A percentile compares a stretch with the other conserved stretches of the same genome.
Conservation (phyloP, 1,140 invertebrate genomes). For the Drosophila sucinea region DNA sequence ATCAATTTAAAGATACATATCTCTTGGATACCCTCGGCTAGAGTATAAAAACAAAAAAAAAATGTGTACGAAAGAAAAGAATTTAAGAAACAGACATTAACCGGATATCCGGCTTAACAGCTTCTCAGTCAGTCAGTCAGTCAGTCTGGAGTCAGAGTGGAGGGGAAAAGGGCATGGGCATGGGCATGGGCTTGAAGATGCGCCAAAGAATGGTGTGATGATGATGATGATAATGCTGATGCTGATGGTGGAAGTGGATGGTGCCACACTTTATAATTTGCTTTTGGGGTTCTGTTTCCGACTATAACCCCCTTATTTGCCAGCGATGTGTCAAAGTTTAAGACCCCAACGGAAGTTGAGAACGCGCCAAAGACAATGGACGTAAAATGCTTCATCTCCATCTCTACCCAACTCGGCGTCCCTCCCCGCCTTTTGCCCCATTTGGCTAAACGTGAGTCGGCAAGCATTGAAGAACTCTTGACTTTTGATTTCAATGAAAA, state of each 20-base stretch:
- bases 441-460: slow-evolving; percentile 61
- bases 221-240: slow-evolving; percentile 1
- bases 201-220: slow-evolving; percentile 5
- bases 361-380: slow-evolving; percentile 63
- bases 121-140: slow-evolving; percentile 29
- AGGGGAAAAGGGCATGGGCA: not conserved
- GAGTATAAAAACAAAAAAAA: slow-evolving; percentile 53
- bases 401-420: not conserved
- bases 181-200: slow-evolving; percentile 12
- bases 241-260: slow-evolving; percentile 13
- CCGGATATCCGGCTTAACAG: slow-evolving; percentile 78
- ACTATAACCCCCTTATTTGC: not conserved
- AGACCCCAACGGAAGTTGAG: slow-evolving; percentile 62
- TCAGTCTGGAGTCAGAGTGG: not conserved
- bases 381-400: slow-evolving; percentile 10
- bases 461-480: slow-evolving; percentile 72
- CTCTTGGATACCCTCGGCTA: not conserved
- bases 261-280: slow-evolving; percentile 76
- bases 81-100: slow-evolving; percentile 43
- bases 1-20: slow-evolving; percentile 48
- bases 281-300: slow-evolving; percentile 33
- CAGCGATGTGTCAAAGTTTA: slow-evolving; percentile 70
- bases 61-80: slow-evolving; percentile 41
- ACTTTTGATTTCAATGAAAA: slow-evolving; percentile 58
- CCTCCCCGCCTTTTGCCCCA: not conserved